phyloP scores from a whole-genome alignment of 1,140 invertebrate genomes.

The Agrilus planipennis region DNA sequence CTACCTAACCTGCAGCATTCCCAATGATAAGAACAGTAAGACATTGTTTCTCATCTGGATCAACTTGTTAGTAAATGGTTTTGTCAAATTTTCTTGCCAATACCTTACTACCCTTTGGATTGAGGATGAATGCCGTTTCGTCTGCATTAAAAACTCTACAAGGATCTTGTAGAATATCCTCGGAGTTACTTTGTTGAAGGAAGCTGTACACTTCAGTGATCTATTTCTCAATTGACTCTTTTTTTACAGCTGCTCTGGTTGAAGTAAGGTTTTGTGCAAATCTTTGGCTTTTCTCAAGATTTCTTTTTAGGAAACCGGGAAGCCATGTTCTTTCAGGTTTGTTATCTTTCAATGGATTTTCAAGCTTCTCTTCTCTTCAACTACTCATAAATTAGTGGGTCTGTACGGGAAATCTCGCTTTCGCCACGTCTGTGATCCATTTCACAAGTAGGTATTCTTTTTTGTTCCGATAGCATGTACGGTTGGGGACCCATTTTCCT shows the following conservation, averaged over 20 bases:
- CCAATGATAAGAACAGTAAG: conserved; percentile 24
- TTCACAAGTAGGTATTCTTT: conserved; percentile 9
- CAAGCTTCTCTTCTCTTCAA: conserved; percentile 4
- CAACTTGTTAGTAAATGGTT: conserved; percentile 18
- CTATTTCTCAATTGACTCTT: conserved; percentile 19
- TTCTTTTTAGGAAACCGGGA: conserved; percentile 20
- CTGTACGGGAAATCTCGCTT: conserved; percentile 8
- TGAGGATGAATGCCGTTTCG: conserved; percentile 28
- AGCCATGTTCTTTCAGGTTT: conserved; percentile 23
- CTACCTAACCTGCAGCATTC: conserved; percentile 22
- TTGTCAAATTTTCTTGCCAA: conserved; percentile 23
- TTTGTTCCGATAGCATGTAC: conserved; percentile 7
- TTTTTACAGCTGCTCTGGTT: conserved; percentile 8
- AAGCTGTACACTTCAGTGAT: conserved; percentile 21
- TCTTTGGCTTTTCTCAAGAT: conserved; percentile 19
- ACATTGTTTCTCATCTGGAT: conserved; percentile 15
- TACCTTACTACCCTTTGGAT: conserved; percentile 24
- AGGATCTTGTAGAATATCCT: conserved; percentile 21
- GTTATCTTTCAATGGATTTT: conserved; percentile 12
- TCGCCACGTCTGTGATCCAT: conserved; percentile 6
- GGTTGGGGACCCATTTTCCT: conserved; percentile 4
- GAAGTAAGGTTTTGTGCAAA: conserved; percentile 13
- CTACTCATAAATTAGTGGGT: neutral
- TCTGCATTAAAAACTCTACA: conserved; percentile 32
- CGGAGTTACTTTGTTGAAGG: neutral